Percentiles rank a stretch among this genome's conserved stretches.
phyloP scores from a whole-genome alignment of 2,888 invertebrate species.

The Hanleya hanleyi region DNA sequence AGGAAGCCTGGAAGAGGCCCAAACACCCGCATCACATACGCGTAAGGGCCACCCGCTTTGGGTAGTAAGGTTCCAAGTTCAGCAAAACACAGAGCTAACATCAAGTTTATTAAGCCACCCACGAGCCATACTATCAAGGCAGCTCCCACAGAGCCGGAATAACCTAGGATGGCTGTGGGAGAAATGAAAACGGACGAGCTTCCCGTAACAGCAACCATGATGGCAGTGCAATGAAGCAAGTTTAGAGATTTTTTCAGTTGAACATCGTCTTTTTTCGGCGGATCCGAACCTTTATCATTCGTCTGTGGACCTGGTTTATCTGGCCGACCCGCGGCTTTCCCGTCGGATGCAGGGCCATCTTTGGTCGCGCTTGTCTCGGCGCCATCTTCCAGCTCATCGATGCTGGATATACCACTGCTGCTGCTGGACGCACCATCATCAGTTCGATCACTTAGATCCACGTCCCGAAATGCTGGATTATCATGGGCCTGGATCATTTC shows the following conservation, averaged over 20 bases:
- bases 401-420: not conserved
- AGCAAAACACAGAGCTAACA: slow-evolving; percentile 81
- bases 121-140: slow-evolving; percentile 96
- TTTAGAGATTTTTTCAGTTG: slow-evolving; percentile 56
- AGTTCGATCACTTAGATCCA: not conserved
- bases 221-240: slow-evolving; percentile 56
- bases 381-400: not conserved
- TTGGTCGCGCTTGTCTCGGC: not conserved
- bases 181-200: slow-evolving; percentile 88
- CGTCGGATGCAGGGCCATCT: not conserved
- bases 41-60: slow-evolving; percentile 86
- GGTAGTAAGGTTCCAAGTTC: slow-evolving; percentile 82
- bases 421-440: not conserved
- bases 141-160: slow-evolving; percentile 92
- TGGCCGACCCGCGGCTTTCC: not conserved
- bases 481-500: not conserved
- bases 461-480: not conserved
- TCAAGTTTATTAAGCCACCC: slow-evolving; percentile 84
- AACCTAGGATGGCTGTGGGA: slow-evolving; percentile 91
- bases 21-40: slow-evolving; percentile 75
- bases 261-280: not conserved
- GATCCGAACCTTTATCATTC: not conserved
- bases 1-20: slow-evolving; percentile 75
- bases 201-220: slow-evolving; percentile 63
- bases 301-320: not conserved